Conservation (phyloP, 2,888 invertebrate genomes). For the Ectropis crepuscularia region DNA sequence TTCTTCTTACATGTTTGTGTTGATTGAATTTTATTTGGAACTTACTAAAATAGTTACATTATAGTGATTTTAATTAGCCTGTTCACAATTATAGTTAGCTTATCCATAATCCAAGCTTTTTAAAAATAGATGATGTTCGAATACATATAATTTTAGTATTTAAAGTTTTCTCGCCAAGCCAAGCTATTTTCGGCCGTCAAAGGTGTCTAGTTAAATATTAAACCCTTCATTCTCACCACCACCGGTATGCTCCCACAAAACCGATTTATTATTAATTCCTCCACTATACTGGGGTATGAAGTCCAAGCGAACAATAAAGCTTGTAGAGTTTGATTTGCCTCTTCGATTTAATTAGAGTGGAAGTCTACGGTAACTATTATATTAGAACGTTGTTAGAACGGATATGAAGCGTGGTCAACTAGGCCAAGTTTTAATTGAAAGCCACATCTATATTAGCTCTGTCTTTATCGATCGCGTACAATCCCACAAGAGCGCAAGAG, state of each 20-base stretch:
- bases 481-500: slow-evolving; percentile 60
- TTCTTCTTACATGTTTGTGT: too few relatives aligned
- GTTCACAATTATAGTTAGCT: too few relatives aligned
- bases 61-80: too few relatives aligned
- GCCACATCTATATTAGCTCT: slow-evolving; percentile 56
- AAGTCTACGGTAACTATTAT: slow-evolving; percentile 59
- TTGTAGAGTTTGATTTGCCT: slow-evolving; percentile 58
- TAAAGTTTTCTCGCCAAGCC: slow-evolving; percentile 8
- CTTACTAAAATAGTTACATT: too few relatives aligned
- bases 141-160: slow-evolving; percentile 1
- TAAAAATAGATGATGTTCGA: slow-evolving; percentile 1
- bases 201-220: slow-evolving; percentile 35
- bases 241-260: slow-evolving; percentile 50
- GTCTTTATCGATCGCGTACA: slow-evolving; percentile 54
- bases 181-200: slow-evolving; percentile 25
- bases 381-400: slow-evolving; percentile 67
- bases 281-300: slow-evolving; percentile 43
- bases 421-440: slow-evolving; percentile 70
- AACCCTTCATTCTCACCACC: slow-evolving; percentile 32
- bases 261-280: slow-evolving; percentile 50
- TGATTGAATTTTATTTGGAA: too few relatives aligned
- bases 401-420: slow-evolving; percentile 76
- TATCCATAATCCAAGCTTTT: not conserved
- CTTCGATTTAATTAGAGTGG: slow-evolving; percentile 68
- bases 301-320: slow-evolving; percentile 53